A percentile compares a stretch with the other conserved stretches of the same genome.
These are phyloP conservation scores for Aleiodes leptofemur DNA, from an alignment of 2,888 invertebrate genomes.

Conservation along the genomic window DNA sequence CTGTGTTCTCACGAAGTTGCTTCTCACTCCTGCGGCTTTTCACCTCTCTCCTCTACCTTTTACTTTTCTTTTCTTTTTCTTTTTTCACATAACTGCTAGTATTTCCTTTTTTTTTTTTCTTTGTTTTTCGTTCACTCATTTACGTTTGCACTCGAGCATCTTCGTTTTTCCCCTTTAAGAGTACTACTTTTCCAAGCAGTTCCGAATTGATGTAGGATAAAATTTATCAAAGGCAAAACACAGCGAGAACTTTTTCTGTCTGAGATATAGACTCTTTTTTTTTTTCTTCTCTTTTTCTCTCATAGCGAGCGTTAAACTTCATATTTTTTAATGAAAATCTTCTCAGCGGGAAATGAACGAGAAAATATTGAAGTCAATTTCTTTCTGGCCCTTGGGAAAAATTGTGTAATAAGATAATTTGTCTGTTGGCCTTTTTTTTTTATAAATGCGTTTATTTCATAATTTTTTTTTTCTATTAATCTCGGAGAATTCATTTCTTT, in stretches of 20 bases:
- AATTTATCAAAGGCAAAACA: not conserved
- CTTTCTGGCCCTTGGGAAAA: too few species aligned
- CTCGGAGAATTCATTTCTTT: not conserved
- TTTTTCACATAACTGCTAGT: not conserved
- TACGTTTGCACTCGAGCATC: conserved; percentile 7
- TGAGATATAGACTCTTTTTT: too few species aligned
- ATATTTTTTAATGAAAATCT: too few species aligned
- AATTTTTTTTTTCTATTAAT: too few species aligned
- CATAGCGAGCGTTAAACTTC: too few species aligned
- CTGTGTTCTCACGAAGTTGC: conserved; percentile 49
- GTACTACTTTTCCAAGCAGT: conserved; percentile 13
- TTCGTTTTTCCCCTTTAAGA: conserved; percentile 20
- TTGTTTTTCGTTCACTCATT: conserved; percentile 22
- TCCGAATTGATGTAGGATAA: conserved; percentile 11
- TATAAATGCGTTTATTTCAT: too few species aligned
- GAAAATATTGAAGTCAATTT: too few species aligned
- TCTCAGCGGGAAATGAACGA: too few species aligned
- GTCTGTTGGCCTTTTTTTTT: too few species aligned
- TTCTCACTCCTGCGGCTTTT: conserved; percentile 9
- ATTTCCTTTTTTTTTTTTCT: conserved; percentile 15
- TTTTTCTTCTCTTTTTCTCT: too few species aligned
- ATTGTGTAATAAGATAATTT: too few species aligned
- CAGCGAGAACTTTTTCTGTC: too few species aligned
- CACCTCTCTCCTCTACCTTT: not conserved
- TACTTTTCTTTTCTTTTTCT: not conserved